Evolutionary conservation across 2,797 vertebrate genomes (phyloP), one percentile per base, ranked within the genome.

Genomic region (Betta splendens): DNA sequence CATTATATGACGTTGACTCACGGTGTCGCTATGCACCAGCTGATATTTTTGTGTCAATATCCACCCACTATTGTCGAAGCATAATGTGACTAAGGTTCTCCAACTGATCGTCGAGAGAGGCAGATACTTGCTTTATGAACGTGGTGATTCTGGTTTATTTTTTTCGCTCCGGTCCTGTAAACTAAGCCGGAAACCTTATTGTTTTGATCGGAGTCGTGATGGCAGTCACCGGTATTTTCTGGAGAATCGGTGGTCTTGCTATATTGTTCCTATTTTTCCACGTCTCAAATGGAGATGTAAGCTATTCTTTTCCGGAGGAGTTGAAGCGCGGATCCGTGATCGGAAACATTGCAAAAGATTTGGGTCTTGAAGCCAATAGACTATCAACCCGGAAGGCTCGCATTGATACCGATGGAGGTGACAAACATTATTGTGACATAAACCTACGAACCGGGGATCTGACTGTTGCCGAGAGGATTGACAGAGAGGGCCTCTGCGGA

Each of bases 301-400:
- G 43, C 42, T 76, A 60, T 11, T 73, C 72, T 29, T 17, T 80
- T 11, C 75, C 91, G 35, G 94, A 95, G 77, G 94, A 95, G 62
- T 62, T 92, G 1, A 90, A 89, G 40, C 90, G 86, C 55, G 93
- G 91, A 11, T 92, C 93, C 3, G 85, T 93, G 32, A 92, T 95
- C 61, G 93, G 93, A 47, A 90, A 93, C 78, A 74, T 95, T n/a
- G 90, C 91, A 43, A 93, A 91, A 67, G 93, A 95, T 71, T 29
- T 95, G 66, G 84, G 90, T 32, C 53, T 76, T 2, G 62, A 76
- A 7, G 1, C 0, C 3, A 43, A 38, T 17, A 12, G 10, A 3
- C 1, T 79, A 1, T 46, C 60, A 1, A 0, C 5, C 7, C 49
- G 75, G 22, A 68, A 57, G n/a, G 72, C 56, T 21, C 67, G 76